Evolutionary conservation across 2,797 vertebrate species (phyloP), one percentile per base, ranked within the genome.

Genomic region (Lutjanus argentimaculatus): DNA sequence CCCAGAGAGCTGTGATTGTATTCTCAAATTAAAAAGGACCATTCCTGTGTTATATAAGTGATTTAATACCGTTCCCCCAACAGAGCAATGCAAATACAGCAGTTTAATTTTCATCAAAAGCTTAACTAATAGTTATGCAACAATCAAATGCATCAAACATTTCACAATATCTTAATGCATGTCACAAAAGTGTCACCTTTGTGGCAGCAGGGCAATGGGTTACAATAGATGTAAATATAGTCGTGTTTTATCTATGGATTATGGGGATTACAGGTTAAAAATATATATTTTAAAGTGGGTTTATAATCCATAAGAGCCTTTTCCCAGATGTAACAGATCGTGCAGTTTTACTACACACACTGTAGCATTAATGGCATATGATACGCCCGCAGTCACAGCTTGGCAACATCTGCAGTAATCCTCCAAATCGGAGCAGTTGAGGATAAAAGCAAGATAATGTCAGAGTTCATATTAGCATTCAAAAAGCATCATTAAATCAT

Each of bases 51-150:
- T 93, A 91, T 76, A 83, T 90, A 92, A 91, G 72, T 57, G 71
- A 72, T 88, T 90, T 83, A 88, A 90, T 89, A 75, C 59, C 30
- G n/a, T 52, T 81, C 62, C 43, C 78, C 75, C 58, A 61, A 72
- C 71, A 52, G 72, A 67, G 61, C 71, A 57, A 66, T 65, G 57
- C 72, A 83, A 90, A 78, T 63, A 57, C 66, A 73, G 36, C 65
- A 74, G 88, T 93, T 92, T 82, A 17, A 93, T 94, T 88, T 91
- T 88, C 80, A 93, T 91, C 76, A 90, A 91, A 90, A 83, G 83
- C 86, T 92, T 91, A 87, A 85, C 75, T 36, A 69, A 77, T 53
- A 71, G 65, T 92, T 91, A 93, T 21, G 70, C 84, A 90, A 92
- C 65, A 75, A 63, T 78, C 12, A 75, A 80, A 87, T 62, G 71